A percentile compares a stretch with the other conserved stretches of the same genome.
phyloP scores from a whole-genome alignment of 2,113 vertebrate genomes.

The Athene cunicularia region DNA sequence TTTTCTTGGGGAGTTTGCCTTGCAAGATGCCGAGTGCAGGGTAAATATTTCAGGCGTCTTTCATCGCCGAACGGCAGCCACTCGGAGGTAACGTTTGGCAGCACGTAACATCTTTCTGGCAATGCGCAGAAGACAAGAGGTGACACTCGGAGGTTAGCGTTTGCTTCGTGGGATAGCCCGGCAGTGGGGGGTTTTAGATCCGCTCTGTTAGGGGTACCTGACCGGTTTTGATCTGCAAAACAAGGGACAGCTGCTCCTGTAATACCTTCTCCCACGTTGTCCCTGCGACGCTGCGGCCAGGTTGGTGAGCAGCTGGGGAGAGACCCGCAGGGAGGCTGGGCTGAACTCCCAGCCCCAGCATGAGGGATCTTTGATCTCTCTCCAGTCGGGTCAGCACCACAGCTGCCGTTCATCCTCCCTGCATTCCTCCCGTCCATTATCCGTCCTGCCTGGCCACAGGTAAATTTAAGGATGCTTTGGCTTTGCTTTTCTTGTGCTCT shows the following conservation, averaged over 20 bases:
- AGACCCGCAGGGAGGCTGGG: accelerated
- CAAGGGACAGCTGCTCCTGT: not conserved
- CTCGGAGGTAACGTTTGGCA: not conserved
- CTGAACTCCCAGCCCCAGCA: not conserved
- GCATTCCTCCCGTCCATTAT: not conserved
- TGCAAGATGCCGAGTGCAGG: not conserved
- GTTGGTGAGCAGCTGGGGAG: not conserved
- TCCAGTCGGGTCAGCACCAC: not conserved
- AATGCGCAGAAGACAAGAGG: not conserved
- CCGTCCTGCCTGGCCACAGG: accelerated
- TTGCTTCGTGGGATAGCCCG: not conserved
- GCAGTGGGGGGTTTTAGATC: not conserved
- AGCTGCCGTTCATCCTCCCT: not conserved
- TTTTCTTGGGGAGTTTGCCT: not conserved
- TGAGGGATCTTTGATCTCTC: conserved; percentile 1
- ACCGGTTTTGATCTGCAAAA: not conserved
- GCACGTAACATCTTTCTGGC: not conserved
- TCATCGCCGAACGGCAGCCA: not conserved
- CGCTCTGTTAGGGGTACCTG: not conserved
- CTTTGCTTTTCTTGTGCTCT: not conserved
- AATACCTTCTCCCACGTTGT: not conserved
- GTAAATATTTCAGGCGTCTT: not conserved
- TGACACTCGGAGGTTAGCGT: accelerated
- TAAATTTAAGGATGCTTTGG: not conserved
- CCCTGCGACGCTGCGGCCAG: accelerated